phyloP scores from a whole-genome alignment of 2,797 vertebrate species.

The Gobio occitaniae region DNA sequence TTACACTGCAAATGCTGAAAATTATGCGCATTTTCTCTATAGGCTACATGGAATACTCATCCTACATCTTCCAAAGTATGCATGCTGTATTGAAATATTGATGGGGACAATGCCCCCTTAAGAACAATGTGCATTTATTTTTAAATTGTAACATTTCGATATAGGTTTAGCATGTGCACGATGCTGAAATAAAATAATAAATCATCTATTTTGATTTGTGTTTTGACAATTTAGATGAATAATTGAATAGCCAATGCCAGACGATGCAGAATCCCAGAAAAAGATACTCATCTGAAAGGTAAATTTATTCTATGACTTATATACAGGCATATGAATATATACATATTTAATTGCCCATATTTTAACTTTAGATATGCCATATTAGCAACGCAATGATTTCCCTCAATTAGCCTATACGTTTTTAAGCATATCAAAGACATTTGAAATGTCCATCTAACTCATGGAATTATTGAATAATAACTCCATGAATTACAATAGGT shows the following conservation, averaged over 20 bases:
- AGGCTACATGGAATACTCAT: neutral
- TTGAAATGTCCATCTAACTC: neutral
- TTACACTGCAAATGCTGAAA: neutral
- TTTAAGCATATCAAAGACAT: neutral
- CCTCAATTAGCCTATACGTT: neutral
- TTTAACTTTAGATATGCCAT: neutral
- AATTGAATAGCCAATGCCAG: neutral
- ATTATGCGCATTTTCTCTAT: neutral
- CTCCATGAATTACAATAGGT: neutral
- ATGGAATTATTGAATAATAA: neutral
- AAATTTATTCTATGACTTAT: neutral
- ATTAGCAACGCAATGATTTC: neutral
- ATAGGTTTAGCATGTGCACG: neutral
- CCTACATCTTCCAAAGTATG: neutral
- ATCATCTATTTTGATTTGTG: neutral
- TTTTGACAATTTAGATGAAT: neutral
- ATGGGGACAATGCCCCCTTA: neutral
- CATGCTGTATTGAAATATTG: neutral
- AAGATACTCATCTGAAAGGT: neutral
- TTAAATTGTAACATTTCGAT: neutral
- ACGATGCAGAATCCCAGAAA: neutral
- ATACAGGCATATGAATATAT: neutral
- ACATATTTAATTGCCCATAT: slow-evolving; percentile 2
- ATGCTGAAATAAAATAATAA: neutral
- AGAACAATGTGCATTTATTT: neutral